Evolutionary conservation across 2,888 invertebrate genomes (phyloP), one percentile per base, ranked within the genome.

Genomic region (Drosophila rellima): DNA sequence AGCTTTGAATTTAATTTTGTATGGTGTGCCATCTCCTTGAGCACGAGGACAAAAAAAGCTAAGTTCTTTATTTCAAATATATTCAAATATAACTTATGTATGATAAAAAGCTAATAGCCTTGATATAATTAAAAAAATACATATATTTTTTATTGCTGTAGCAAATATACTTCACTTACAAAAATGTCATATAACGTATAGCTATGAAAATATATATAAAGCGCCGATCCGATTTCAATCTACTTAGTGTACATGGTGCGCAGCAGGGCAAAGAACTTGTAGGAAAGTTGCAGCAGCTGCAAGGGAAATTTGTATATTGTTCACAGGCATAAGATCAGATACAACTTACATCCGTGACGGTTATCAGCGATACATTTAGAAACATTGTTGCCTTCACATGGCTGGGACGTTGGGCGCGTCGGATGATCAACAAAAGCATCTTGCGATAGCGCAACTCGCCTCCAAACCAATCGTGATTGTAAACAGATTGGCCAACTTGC

Each of bases 221-320:
- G 8, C 33, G 20, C 1, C 6, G 17, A 33, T 23, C 13, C 23
- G 15, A 7, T 11, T 29, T 29, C 18, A 7, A n/a, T 42, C 70
- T 75, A 88, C 31, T 91, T 74, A 6, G 71, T 56, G 54, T 91
- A 92, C 90, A 92, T 91, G 2, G 91, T 91, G 7, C 90, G 83
- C 11, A 92, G 48, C 2, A 92, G 62, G 2, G 92, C 91, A 39
- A 91, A 92, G 56, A 92, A 92, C 61, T 92, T 91, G 57, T 92
- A 92, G 5, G 92, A 91, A 2, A 92, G 63, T 50, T 91, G 91
- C 31, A 90, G 71, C 5, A 92, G 73, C 92, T 92, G 70, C 1
- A 85, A 52, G 13, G 1, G 2, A 85, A 37, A 8, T 8, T 48
- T 33, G n/a, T 18, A 42, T 23, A 15, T 18, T 26, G 23, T 3